Evolutionary conservation across 2,888 invertebrate genomes (phyloP).

Genomic region (Spialia ferax): DNA sequence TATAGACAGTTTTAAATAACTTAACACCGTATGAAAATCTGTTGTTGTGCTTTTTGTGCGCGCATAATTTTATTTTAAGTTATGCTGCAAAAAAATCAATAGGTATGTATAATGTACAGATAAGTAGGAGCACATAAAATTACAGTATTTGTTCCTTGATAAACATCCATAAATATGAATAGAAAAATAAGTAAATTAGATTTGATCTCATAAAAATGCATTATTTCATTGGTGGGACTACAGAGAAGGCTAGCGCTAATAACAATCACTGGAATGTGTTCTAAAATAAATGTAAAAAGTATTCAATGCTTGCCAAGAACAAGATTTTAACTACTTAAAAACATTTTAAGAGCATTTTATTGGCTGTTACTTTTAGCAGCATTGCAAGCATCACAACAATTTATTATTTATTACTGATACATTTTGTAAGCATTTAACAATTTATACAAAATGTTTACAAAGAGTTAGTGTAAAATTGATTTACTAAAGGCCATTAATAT

Average conservation of each 20-base stretch:
- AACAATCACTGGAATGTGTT: slow-evolving; percentile 43
- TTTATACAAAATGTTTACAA: neutral
- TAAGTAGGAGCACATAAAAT: no score
- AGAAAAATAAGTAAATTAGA: neutral
- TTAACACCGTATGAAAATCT: no score
- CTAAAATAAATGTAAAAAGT: neutral
- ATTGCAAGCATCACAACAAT: neutral
- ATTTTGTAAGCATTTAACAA: neutral
- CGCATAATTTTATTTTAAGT: no score
- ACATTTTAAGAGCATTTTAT: neutral
- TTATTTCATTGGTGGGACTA: slow-evolving; percentile 10
- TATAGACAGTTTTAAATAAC: no score
- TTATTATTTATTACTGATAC: no score
- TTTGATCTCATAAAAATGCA: slow-evolving; percentile 8
- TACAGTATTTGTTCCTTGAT: no score
- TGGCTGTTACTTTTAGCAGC: neutral
- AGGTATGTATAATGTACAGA: no score
- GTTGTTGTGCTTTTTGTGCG: no score
- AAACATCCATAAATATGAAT: no score
- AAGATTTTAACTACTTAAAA: neutral
- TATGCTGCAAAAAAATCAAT: no score
- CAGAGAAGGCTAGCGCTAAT: slow-evolving; percentile 4
- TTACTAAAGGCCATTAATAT: neutral
- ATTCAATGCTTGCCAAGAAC: neutral
- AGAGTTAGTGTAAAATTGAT: neutral